A percentile compares a stretch with the other conserved stretches of the same genome.
Conservation (phyloP, 2,888 invertebrate genomes). For the Oscheius sp. region DNA sequence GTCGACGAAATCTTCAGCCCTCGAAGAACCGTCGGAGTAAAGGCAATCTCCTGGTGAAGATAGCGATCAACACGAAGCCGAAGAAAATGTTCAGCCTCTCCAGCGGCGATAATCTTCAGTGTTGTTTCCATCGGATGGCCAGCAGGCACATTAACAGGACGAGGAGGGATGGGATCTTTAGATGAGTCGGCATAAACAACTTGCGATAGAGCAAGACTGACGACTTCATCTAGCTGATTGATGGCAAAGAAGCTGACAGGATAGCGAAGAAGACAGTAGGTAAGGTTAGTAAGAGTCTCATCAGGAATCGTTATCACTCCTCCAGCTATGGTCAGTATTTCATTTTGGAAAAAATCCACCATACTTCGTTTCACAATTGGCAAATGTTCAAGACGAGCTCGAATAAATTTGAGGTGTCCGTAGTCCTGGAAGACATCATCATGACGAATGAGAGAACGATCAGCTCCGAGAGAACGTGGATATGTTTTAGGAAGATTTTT, state of each 20-base stretch:
- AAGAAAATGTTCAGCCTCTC: neutral
- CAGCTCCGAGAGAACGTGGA: neutral
- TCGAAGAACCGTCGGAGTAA: neutral
- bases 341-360: neutral
- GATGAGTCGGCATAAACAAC: neutral
- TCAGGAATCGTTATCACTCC: neutral
- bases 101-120: neutral
- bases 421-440: conserved; percentile 1
- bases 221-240: neutral
- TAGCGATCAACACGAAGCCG: neutral
- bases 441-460: neutral
- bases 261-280: neutral
- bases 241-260: neutral
- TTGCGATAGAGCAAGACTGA: neutral
- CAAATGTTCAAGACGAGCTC: neutral
- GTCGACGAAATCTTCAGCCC: neutral
- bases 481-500: neutral
- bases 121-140: neutral
- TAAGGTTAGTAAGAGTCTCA: neutral
- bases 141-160: neutral
- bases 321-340: neutral
- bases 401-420: conserved; percentile 1
- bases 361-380: neutral
- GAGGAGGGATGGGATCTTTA: neutral
- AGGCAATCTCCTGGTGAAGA: neutral